Percentiles rank a stretch among this genome's conserved stretches.
phyloP scores from a whole-genome alignment of 2,797 vertebrate species.

The Leucoraja ocellata region DNA sequence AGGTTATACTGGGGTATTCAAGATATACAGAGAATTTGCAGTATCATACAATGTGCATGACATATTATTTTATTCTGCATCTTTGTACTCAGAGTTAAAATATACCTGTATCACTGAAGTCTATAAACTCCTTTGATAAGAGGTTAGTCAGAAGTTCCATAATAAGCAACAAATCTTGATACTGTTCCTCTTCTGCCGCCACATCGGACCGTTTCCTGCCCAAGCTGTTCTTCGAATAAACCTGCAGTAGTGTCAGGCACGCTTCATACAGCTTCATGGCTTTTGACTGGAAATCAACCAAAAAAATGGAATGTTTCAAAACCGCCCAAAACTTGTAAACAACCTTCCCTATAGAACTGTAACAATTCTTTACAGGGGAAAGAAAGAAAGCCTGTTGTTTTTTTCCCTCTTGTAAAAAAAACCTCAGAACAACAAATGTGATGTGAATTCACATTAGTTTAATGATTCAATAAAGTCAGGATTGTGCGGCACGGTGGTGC shows the following conservation, averaged over 20 bases:
- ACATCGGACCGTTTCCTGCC: constrained; percentile 81
- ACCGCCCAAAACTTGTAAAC: not conserved
- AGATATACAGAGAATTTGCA: not conserved
- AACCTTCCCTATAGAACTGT: not conserved
- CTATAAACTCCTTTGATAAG: constrained; percentile 96
- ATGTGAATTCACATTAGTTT: not conserved
- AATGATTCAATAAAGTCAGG: not conserved
- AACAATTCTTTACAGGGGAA: no score
- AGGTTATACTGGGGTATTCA: not conserved
- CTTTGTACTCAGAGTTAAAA: not conserved
- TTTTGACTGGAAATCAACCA: constrained; percentile 68
- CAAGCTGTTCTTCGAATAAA: constrained; percentile 95
- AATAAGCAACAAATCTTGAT: constrained; percentile 96
- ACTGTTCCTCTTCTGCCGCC: constrained; percentile 91
- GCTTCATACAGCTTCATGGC: constrained; percentile 97
- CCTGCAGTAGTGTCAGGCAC: constrained; percentile 90
- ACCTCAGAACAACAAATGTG: not conserved
- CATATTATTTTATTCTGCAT: not conserved
- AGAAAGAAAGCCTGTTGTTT: not conserved
- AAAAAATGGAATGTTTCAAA: not conserved
- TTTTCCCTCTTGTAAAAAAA: not conserved
- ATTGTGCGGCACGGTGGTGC: no score
- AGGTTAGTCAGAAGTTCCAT: constrained; percentile 98
- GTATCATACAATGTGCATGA: not conserved
- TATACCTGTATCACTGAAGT: constrained; percentile 94